phyloP scores from a whole-genome alignment of 1,140 invertebrate species.

The Dendroctonus valens region DNA sequence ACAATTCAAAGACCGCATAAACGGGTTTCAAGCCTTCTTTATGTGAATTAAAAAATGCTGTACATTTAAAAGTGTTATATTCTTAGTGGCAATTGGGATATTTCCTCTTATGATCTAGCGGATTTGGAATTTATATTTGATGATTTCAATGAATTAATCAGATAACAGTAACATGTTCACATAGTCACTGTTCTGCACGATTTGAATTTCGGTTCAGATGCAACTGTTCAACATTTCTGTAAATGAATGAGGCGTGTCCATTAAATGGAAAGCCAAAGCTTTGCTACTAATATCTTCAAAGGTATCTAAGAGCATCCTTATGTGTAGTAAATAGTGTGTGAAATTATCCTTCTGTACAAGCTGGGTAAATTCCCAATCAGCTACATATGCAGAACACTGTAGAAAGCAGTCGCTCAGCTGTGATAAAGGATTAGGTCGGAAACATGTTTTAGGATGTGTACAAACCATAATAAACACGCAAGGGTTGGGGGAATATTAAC shows the following conservation, averaged over 20 bases:
- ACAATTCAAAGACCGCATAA: constrained; percentile 1
- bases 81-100: neutral
- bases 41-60: neutral
- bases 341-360: neutral
- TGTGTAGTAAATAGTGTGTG: constrained; percentile 1
- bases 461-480: no score
- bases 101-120: constrained; percentile 1
- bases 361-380: neutral
- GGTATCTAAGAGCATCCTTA: neutral
- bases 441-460: no score
- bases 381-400: constrained; percentile 1
- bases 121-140: neutral
- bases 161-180: no score
- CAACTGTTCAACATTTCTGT: neutral
- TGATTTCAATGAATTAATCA: no score
- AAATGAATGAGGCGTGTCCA: neutral
- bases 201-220: no score
- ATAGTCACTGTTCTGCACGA: no score
- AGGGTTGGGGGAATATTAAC: no score
- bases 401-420: constrained; percentile 1
- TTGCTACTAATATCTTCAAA: no score
- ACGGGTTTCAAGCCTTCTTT: neutral
- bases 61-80: neutral
- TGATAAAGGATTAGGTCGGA: constrained; percentile 9
- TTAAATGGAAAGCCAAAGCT: no score